These are phyloP conservation scores for Coendou prehensilis DNA, from an alignment of 2,797 vertebrate genomes.

Conservation along the genomic window DNA sequence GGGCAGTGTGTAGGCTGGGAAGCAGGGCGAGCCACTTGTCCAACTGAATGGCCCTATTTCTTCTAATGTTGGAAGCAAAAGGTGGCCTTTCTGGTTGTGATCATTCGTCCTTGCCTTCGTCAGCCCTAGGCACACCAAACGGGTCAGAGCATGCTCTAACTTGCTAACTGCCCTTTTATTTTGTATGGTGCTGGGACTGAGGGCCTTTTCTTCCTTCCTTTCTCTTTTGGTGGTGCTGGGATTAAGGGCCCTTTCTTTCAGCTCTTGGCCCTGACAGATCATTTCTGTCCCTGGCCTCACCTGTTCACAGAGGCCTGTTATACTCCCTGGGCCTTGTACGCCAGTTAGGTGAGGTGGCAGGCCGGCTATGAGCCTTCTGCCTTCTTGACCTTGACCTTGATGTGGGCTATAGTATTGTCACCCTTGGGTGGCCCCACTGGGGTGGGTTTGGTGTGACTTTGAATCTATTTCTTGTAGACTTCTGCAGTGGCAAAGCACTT, in stretches of 20 bases:
- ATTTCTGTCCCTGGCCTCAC: background rate
- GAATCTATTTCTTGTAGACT: constrained; percentile 80
- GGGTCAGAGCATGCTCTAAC: background rate
- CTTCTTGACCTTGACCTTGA: background rate
- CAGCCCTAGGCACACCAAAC: background rate
- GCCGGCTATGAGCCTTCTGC: background rate
- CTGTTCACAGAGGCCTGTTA: background rate
- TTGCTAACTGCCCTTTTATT: background rate
- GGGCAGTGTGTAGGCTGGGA: background rate
- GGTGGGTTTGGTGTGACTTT: background rate
- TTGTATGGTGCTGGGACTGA: background rate
- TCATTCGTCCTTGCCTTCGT: background rate
- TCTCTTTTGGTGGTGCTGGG: background rate
- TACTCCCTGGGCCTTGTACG: background rate
- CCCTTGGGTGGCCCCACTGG: background rate
- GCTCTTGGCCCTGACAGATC: background rate
- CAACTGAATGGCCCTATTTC: background rate
- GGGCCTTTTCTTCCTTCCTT: background rate
- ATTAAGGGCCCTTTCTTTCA: background rate
- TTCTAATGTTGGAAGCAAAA: background rate
- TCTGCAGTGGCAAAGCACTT: constrained; percentile 97
- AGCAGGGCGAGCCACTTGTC: background rate
- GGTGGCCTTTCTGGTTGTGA: background rate
- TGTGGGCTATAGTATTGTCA: background rate
- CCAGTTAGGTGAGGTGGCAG: background rate